phyloP scores from a whole-genome alignment of 2,113 vertebrate species.

The Rattus rattus region DNA sequence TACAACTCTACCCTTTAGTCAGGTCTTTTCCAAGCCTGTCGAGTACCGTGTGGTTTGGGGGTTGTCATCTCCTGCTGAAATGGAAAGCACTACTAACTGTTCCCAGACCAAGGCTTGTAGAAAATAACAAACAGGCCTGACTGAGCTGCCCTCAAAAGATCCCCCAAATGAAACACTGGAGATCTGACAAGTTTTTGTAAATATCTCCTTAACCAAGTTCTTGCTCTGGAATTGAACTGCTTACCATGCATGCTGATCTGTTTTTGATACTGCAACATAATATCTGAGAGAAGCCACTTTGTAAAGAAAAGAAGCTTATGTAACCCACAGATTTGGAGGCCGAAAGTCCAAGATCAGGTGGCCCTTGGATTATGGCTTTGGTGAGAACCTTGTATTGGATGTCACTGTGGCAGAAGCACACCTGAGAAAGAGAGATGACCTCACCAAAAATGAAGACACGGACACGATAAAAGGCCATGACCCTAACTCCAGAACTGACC shows the following conservation, averaged over 20 bases:
- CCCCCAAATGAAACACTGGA: rapidly evolving
- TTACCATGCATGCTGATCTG: neutral
- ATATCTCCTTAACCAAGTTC: neutral
- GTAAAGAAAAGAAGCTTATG: neutral
- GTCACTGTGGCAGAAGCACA: neutral
- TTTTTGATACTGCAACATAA: neutral
- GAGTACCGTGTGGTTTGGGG: rapidly evolving
- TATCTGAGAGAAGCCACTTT: neutral
- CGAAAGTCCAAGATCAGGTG: neutral
- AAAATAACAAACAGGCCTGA: neutral
- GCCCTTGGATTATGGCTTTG: neutral
- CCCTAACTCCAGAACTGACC: neutral
- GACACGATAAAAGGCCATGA: neutral
- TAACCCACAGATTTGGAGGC: neutral
- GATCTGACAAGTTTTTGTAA: neutral
- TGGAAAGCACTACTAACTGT: neutral
- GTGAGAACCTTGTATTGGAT: neutral
- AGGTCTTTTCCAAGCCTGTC: rapidly evolving
- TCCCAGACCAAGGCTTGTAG: neutral
- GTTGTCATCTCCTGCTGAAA: neutral
- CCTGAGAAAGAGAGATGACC: neutral
- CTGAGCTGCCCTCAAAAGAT: neutral
- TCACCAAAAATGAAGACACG: neutral
- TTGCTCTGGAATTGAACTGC: neutral
- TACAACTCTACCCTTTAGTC: no score